Evolutionary conservation across 2,888 invertebrate species (phyloP), one percentile per base, ranked within the genome.

Genomic region (Dicranocentrus wangi): DNA sequence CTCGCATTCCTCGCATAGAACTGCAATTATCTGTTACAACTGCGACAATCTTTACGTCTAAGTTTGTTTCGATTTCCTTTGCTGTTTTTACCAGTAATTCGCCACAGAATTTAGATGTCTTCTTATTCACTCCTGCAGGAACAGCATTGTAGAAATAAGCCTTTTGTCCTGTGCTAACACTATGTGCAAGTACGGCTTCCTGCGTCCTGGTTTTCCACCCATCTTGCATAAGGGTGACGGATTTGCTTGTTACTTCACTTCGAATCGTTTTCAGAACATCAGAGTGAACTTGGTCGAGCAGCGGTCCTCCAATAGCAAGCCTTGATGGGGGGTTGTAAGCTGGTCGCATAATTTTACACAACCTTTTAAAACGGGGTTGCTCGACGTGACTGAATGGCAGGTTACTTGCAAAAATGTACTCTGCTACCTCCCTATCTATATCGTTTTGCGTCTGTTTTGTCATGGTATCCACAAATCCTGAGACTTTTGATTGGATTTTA

Each of bases 21-120:
- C 27, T 79, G 21, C 80, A 82, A 27, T 83, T 83, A 58, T 83
- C 83, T 0, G 83, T 83, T 1, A 82, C 77, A 19, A 19, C 47
- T 1, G 69, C 83, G 17, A 83, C 21, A 1, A 82, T 63, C 55
- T 71, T 27, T 1, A 13, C 51, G 5, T 53, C 43, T 5, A 23
- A 68, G 1, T 60, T 10, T 43, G 43, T 21, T 61, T 69, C 53
- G 0, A 32, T 68, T 0, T 32, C 10, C 17, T 23, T 21, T 0
- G 28, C 76, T 10, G 61, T 47, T 19, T 55, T 28, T 15, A 69
- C 23, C 1, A 82, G 39, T 10, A 69, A 28, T 13, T 25, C 2
- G 2, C 19, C 21, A 28, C 83, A 83, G 27, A 66, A 71, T 5
- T 61, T 23, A 5, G 79, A 58, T 0, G 78, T 75, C 21, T 77